Percentiles rank a stretch among this genome's conserved stretches.
Evolutionary conservation across 1,140 invertebrate genomes (phyloP).

Genomic region (Drosophila carrolli): DNA sequence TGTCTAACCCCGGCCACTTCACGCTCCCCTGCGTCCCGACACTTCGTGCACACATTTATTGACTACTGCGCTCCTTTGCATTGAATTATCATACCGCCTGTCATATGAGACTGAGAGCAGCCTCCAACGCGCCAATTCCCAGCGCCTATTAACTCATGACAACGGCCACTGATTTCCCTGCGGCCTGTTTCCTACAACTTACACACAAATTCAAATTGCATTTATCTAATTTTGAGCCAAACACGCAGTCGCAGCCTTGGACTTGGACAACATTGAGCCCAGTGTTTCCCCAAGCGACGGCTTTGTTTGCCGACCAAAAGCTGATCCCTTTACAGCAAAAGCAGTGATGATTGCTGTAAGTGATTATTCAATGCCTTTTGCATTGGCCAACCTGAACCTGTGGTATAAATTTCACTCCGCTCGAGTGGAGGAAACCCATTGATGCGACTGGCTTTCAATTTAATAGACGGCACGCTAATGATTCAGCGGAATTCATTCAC

Average conservation of each 20-base stretch:
- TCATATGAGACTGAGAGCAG: conserved; percentile 1
- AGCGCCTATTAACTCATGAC: conserved; percentile 74
- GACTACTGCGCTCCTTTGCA: conserved; percentile 35
- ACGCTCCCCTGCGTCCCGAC: conserved; percentile 37
- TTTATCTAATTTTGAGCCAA: conserved; percentile 77
- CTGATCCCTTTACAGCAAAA: conserved; percentile 24
- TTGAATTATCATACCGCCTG: conserved; percentile 61
- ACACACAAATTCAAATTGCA: conserved; percentile 72
- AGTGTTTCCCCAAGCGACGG: conserved; percentile 24
- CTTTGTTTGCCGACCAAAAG: conserved; percentile 29
- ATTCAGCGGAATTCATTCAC: conserved; percentile 38
- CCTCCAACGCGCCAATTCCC: conserved; percentile 48
- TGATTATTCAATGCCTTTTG: conserved; percentile 36
- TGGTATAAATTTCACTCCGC: conserved; percentile 17
- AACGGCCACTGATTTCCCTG: conserved; percentile 73
- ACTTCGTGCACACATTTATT: conserved; percentile 55
- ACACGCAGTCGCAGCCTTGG: conserved; percentile 42
- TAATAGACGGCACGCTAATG: conserved; percentile 35
- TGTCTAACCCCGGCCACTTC: conserved; percentile 26
- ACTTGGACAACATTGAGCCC: conserved; percentile 29
- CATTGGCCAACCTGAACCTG: conserved; percentile 8
- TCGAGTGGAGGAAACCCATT: conserved; percentile 14
- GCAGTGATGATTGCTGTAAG: conserved; percentile 23
- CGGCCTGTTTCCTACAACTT: conserved; percentile 65
- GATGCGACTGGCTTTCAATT: conserved; percentile 21